These are phyloP conservation scores for Aphelenchoides fujianensis DNA, from an alignment of 1,140 invertebrate species.

Conservation along the genomic window DNA sequence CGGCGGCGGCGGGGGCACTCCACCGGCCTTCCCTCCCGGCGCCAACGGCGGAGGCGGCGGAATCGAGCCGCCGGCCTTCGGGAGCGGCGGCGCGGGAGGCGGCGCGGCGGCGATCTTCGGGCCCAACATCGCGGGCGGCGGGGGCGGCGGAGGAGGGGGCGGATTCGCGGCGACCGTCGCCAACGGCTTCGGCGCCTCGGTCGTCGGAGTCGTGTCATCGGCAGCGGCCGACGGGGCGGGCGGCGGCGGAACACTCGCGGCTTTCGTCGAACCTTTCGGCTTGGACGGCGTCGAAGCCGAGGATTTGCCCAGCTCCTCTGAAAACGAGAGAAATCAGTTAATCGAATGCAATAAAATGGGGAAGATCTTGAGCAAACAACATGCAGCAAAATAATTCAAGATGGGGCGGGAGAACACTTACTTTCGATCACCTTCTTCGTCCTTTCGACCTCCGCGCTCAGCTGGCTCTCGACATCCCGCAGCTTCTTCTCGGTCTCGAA, in stretches of 20 bases:
- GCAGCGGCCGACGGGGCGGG: not conserved
- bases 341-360: too few species aligned
- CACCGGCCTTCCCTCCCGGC: conserved; percentile 36
- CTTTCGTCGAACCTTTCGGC: too few species aligned
- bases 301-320: conserved; percentile 8
- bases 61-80: conserved; percentile 19
- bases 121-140: not conserved
- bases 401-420: conserved; percentile 34
- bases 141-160: conserved; percentile 12
- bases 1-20: conserved; percentile 73
- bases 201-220: not conserved
- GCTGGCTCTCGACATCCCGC: conserved; percentile 11
- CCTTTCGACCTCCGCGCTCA: conserved; percentile 27
- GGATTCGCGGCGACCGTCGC: not conserved
- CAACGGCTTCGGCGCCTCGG: not conserved
- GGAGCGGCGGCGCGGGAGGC: conserved; percentile 8
- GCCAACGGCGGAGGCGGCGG: conserved; percentile 61
- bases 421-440: conserved; percentile 40
- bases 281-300: not conserved
- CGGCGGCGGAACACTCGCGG: not conserved
- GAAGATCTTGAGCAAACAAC: too few species aligned
- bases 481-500: conserved; percentile 22
- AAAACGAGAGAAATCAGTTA: too few species aligned
- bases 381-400: not conserved
- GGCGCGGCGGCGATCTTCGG: not conserved